Evolutionary conservation across 2,797 vertebrate genomes (phyloP).

Genomic region (Clamator glandarius): DNA sequence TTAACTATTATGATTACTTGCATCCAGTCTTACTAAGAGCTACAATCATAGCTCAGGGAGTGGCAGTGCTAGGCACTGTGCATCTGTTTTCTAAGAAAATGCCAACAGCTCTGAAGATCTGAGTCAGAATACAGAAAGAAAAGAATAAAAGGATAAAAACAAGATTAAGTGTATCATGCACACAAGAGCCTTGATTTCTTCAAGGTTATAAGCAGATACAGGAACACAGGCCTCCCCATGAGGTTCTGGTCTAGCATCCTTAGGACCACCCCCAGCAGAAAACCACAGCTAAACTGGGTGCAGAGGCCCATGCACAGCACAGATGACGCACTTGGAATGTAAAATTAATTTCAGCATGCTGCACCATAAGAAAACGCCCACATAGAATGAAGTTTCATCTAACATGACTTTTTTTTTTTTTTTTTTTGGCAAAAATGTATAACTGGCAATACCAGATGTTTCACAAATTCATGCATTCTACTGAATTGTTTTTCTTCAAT

Average conservation of each 20-base stretch:
- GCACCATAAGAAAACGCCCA: slow-evolving; percentile 62
- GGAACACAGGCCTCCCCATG: not conserved
- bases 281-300: not conserved
- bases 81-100: slow-evolving; percentile 10
- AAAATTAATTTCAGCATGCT: slow-evolving; percentile 24
- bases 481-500: not conserved
- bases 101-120: not conserved
- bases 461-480: not conserved
- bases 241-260: not conserved
- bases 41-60: not conserved
- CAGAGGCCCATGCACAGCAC: not conserved
- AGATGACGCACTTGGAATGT: slow-evolving; percentile 30
- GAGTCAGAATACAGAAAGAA: not conserved
- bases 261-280: not conserved
- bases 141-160: not conserved
- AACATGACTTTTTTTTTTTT: slow-evolving; percentile 30
- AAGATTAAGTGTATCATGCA: not conserved
- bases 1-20: not conserved
- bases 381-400: slow-evolving; percentile 31
- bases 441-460: slow-evolving; percentile 47
- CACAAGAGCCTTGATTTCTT: not conserved
- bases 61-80: not conserved
- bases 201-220: not conserved
- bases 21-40: not conserved
- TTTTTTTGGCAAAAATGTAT: slow-evolving; percentile 10